A percentile compares a stretch with the other conserved stretches of the same genome.
Conservation (phyloP, 2,888 invertebrate genomes). For the Crioceris asparagi region DNA sequence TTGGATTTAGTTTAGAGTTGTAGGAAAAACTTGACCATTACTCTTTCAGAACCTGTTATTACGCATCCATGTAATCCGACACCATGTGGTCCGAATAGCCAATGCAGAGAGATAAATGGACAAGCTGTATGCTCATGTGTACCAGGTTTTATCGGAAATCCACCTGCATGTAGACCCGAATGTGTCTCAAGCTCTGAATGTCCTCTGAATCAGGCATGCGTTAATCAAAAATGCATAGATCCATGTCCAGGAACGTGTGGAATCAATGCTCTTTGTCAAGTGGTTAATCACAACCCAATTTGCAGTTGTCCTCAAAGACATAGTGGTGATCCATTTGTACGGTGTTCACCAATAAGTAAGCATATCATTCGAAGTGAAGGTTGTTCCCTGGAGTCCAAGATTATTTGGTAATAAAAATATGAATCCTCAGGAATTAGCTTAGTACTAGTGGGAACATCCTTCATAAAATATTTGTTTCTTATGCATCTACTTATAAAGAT, state of each 20-base stretch:
- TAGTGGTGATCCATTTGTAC: slow-evolving; percentile 46
- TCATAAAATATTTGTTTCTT: too few species aligned
- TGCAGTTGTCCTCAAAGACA: slow-evolving; percentile 59
- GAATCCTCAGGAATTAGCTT: too few species aligned
- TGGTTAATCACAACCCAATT: slow-evolving; percentile 67
- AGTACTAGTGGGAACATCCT: too few species aligned
- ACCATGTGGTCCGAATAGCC: slow-evolving; percentile 72
- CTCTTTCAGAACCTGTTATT: slow-evolving; percentile 2
- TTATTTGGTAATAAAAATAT: too few species aligned
- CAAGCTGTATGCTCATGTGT: slow-evolving; percentile 65
- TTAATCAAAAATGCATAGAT: slow-evolving; percentile 62
- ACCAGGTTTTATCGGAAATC: slow-evolving; percentile 56
- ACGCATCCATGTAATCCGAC: slow-evolving; percentile 53
- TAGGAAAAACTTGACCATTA: too few species aligned
- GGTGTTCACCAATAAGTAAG: slow-evolving; percentile 46
- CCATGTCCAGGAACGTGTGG: slow-evolving; percentile 67
- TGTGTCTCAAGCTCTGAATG: slow-evolving; percentile 65
- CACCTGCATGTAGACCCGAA: slow-evolving; percentile 64
- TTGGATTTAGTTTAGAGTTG: too few species aligned
- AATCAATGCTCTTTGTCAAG: slow-evolving; percentile 58
- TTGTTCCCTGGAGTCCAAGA: too few species aligned
- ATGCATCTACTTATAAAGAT: neutral
- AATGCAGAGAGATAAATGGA: slow-evolving; percentile 44
- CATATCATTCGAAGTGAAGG: neutral
- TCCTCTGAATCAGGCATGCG: slow-evolving; percentile 55